Base-by-base conservation (phyloP, 2,888 invertebrate genomes). In the Julus scandinavius region DNA sequence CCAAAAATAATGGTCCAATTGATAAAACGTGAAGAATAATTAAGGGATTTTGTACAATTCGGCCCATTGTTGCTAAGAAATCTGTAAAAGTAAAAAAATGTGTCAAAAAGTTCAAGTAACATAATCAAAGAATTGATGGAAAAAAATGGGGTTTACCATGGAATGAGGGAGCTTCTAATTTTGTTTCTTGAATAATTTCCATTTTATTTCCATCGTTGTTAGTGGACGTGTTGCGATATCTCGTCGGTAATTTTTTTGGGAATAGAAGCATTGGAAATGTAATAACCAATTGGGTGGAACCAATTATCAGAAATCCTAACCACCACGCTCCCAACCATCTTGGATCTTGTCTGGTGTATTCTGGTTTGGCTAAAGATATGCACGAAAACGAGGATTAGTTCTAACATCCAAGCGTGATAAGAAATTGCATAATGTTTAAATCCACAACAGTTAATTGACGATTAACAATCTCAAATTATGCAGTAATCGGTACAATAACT, bases 1-100 rank as follows among this genome's bases (percentile, higher is more conserved):
- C 92, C 50, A 93, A 91, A 85, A 95, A 54, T 41, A 80, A 17
- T 40, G 87, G 72, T 7, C 83, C 87, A 29, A 80, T 58, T 15
- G 38, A n/a, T 11, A 87, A 40, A n/a, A 87, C n/a, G 29, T 87
- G 72, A 15, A 83, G 40, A 2, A 87, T 38, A 29, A 87, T 38
- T 45, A 87, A 80, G 11, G 87, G 87, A 29, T 87, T 87, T 38
- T 80, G 38, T 15, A 72, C n/a, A 17, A 87, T 11, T 15, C 87
- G 72, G 29, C 45, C 38, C 41, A 87, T 45, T 1, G 87, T 54
- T 29, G 63, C 58, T 38, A 29, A 13, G 20, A 87, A 87, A 87
- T 87, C 87, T 87, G 38, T 63, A 58, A 17, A 17, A 58, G 17
- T 29, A 29, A 29, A 29, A 29, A 5, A 58, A 17, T 58, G 50